Conservation (phyloP, 1,140 invertebrate species). For the Meteorus sp. region DNA sequence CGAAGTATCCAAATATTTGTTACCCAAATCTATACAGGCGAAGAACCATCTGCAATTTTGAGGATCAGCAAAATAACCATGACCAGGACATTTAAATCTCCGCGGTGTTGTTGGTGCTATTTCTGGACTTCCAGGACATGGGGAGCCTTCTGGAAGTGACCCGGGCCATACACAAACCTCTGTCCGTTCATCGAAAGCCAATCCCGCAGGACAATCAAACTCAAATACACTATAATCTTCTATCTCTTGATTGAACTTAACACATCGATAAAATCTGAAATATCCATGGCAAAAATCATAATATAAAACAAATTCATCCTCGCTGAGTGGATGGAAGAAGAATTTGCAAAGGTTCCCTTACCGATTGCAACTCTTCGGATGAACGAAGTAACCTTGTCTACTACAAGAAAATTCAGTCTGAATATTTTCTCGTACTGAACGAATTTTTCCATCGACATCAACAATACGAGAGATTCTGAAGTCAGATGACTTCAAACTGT, state of each 20-base stretch:
- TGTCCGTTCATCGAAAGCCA: slow-evolving; percentile 76
- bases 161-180: slow-evolving; percentile 85
- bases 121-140: slow-evolving; percentile 75
- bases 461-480: slow-evolving; percentile 75
- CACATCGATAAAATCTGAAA: slow-evolving; percentile 77
- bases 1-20: slow-evolving; percentile 48
- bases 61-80: slow-evolving; percentile 76
- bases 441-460: slow-evolving; percentile 72
- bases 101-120: slow-evolving; percentile 70
- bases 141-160: slow-evolving; percentile 68
- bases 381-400: slow-evolving; percentile 77
- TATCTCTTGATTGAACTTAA: slow-evolving; percentile 75
- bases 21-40: slow-evolving; percentile 76
- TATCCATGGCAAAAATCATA: no score
- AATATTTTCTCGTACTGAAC: slow-evolving; percentile 70
- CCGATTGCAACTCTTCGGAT: slow-evolving; percentile 75
- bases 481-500: slow-evolving; percentile 67
- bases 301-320: no score
- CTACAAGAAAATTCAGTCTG: slow-evolving; percentile 76
- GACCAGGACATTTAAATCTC: slow-evolving; percentile 66
- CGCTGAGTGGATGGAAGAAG: no score
- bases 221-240: slow-evolving; percentile 80
- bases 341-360: slow-evolving; percentile 28
- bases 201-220: slow-evolving; percentile 79
- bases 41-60: slow-evolving; percentile 87